Evolutionary conservation across 2,797 vertebrate species (phyloP), one percentile per base, ranked within the genome.

Genomic region (Peromyscus melanophrys): DNA sequence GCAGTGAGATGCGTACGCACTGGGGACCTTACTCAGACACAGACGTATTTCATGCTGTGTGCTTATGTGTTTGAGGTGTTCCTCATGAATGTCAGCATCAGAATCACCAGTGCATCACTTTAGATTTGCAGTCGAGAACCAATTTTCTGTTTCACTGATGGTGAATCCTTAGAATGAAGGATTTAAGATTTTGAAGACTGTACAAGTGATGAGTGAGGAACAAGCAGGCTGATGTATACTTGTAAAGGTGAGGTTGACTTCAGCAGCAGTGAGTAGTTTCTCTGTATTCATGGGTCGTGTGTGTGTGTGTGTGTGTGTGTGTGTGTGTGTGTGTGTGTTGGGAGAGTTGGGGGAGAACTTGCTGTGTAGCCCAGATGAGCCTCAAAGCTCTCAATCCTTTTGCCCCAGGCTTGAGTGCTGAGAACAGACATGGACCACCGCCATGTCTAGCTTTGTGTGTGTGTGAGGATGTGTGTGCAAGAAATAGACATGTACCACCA

Each of bases 231-330:
- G 85, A 46, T 23, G 1, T 63, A 83, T 57, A 29, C 31, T 81
- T 94, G 29, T 80, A 65, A 75, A 71, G 67, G 40, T 81, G 43
- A 83, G 46, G 63, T 59, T 91, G 94, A 94, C 43, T 89, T 96
- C 4, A 52, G 9, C 34, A 78, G 23, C 49, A 95, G 63, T 69
- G 46, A 94, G 49, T 71, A 37, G 80, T 96, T 89, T 85, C 92
- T 91, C 92, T 19, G 83, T 82, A 46, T 93, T 92, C 71, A 4
- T 52, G n/a, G 12, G 34, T 87, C 6, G 11, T 69, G 71, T 25
- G 11, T 71, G n/a, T 71, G 69, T 71, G 34, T 71, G 31, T 67
- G 65, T 34, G 65, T 67, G 77, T 78, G 49, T 80, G 77, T 80
- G 76, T 43, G 73, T 75, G 73, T 75, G 73, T 76, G 40, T 76